Evolutionary conservation across 2,797 vertebrate genomes (phyloP).

Genomic region (Bucorvus abyssinicus): DNA sequence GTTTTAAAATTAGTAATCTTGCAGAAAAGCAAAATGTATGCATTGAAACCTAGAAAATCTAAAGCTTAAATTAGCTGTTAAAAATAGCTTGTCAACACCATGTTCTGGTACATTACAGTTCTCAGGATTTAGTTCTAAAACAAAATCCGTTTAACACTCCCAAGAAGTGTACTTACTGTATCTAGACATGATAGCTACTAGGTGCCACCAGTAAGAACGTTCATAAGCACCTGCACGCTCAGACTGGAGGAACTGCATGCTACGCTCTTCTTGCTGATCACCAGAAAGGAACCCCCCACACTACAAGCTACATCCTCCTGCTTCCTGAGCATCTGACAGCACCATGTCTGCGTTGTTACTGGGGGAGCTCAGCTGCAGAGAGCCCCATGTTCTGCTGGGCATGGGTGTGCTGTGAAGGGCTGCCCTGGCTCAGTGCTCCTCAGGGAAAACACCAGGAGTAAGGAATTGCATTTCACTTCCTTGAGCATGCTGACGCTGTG

Average conservation of each 20-base stretch:
- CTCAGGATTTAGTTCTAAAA: neutral
- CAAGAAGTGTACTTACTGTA: neutral
- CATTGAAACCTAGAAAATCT: neutral
- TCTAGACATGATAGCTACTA: neutral
- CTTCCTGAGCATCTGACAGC: neutral
- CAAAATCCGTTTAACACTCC: neutral
- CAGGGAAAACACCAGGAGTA: neutral
- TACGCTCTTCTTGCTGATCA: neutral
- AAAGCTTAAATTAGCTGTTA: neutral
- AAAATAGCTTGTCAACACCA: neutral
- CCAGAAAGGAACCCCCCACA: neutral
- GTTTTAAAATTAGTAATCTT: neutral
- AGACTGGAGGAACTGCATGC: neutral
- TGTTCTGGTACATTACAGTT: neutral
- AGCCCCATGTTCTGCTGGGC: neutral
- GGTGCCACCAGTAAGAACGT: neutral
- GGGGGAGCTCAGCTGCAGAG: neutral
- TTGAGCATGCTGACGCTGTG: neutral
- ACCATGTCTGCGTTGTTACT: neutral
- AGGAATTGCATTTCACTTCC: neutral
- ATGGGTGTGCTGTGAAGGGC: rapidly evolving
- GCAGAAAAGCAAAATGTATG: neutral
- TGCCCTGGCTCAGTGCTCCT: neutral
- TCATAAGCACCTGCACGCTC: neutral
- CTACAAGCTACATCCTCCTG: neutral